Percentiles rank a stretch among this genome's conserved stretches.
phyloP scores from a whole-genome alignment of 2,113 vertebrate species.

The Callipepla squamata region DNA sequence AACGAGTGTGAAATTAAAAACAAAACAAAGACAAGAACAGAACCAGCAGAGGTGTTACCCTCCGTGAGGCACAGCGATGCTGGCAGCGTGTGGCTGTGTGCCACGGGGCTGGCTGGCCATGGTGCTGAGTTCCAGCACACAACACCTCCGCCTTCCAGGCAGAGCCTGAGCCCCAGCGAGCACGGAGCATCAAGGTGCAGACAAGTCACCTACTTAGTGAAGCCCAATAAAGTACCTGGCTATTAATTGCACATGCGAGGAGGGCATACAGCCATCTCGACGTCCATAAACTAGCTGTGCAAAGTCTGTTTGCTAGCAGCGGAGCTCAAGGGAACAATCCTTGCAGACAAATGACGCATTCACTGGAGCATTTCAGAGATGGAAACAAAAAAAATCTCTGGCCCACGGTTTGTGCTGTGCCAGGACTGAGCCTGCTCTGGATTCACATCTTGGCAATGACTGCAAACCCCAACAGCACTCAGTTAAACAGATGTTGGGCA shows the following conservation, averaged over 20 bases:
- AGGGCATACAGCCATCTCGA: neutral
- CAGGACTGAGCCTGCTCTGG: neutral
- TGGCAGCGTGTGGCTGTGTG: neutral
- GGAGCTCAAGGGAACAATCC: slow-evolving; percentile 57
- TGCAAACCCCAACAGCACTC: neutral
- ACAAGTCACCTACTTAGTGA: slow-evolving; percentile 54
- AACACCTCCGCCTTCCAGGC: neutral
- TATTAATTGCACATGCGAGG: slow-evolving; percentile 14
- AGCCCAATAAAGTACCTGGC: slow-evolving; percentile 40
- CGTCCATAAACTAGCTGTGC: slow-evolving; percentile 38
- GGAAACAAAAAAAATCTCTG: neutral
- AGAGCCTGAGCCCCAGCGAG: slow-evolving; percentile 11
- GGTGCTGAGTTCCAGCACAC: neutral
- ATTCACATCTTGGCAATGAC: neutral
- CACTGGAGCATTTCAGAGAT: neutral
- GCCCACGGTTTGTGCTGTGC: neutral
- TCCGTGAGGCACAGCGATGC: neutral
- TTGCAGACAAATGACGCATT: slow-evolving; percentile 43
- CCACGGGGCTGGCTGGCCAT: neutral
- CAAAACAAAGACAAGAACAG: neutral
- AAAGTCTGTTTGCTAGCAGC: slow-evolving; percentile 46
- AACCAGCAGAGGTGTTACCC: neutral
- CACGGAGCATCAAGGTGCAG: slow-evolving; percentile 19
- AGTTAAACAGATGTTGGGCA: neutral
- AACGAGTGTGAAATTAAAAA: neutral